Percentiles rank a stretch among this genome's conserved stretches.
These are phyloP conservation scores for Rhinatrema bivittatum DNA, from an alignment of 2,797 vertebrate genomes.

Conservation along the genomic window DNA sequence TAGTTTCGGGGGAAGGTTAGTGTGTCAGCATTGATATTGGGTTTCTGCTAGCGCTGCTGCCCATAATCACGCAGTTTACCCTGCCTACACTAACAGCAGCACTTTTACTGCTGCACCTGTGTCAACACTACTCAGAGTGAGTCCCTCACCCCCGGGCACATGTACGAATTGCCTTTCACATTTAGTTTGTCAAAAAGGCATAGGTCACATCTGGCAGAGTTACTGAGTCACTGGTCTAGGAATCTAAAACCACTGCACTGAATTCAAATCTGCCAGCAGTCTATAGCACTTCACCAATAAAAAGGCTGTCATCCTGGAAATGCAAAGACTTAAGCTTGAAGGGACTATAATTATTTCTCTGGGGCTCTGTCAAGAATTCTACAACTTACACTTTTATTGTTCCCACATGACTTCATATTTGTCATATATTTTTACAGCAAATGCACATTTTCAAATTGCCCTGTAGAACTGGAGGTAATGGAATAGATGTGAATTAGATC, in stretches of 20 bases:
- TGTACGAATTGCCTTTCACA: constrained; percentile 69
- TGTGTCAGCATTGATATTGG: constrained; percentile 46
- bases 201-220: constrained; percentile 88
- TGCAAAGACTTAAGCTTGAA: constrained; percentile 67
- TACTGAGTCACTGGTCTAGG: constrained; percentile 62
- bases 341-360: constrained; percentile 70
- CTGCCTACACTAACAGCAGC: constrained; percentile 51
- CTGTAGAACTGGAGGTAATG: constrained; percentile 44
- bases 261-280: constrained; percentile 49
- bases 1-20: constrained; percentile 31
- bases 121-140: constrained; percentile 74
- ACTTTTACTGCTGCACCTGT: constrained; percentile 76
- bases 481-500: constrained; percentile 35
- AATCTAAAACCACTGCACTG: constrained; percentile 61
- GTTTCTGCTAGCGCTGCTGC: constrained; percentile 35
- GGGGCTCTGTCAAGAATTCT: constrained; percentile 62
- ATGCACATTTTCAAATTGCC: constrained; percentile 49
- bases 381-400: constrained; percentile 56
- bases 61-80: constrained; percentile 62
- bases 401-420: constrained; percentile 60
- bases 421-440: constrained; percentile 32
- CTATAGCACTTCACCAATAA: constrained; percentile 58
- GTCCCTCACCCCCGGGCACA: constrained; percentile 57
- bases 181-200: constrained; percentile 66
- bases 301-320: constrained; percentile 56